These are phyloP conservation scores for Nomada goodeniana DNA, from an alignment of 2,888 invertebrate species.

Conservation along the genomic window DNA sequence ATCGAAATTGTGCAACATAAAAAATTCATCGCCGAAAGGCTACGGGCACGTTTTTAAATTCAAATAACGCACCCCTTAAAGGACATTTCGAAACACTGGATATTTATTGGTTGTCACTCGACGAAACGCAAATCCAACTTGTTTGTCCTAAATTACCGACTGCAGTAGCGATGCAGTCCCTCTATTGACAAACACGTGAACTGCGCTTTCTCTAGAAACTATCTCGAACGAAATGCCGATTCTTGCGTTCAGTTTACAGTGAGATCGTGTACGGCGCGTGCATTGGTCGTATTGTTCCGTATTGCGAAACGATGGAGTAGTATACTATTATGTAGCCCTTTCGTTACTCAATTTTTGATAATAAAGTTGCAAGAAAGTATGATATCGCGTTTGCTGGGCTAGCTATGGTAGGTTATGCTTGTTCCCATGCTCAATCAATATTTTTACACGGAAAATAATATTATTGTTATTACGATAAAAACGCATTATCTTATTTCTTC, in stretches of 20 bases:
- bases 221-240: slow-evolving; percentile 35
- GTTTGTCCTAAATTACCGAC: slow-evolving; percentile 46
- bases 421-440: slow-evolving; percentile 28
- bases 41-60: slow-evolving; percentile 6
- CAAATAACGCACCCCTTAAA: slow-evolving; percentile 35
- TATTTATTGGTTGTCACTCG: slow-evolving; percentile 40
- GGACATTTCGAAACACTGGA: slow-evolving; percentile 24
- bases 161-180: slow-evolving; percentile 42
- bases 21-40: not conserved
- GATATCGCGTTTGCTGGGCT: not conserved
- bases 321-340: not conserved
- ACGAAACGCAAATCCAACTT: slow-evolving; percentile 5
- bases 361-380: not conserved
- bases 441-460: slow-evolving; percentile 20
- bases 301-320: not conserved
- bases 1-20: not conserved
- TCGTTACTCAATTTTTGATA: not conserved
- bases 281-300: not conserved
- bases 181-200: slow-evolving; percentile 47
- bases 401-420: slow-evolving; percentile 27
- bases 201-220: slow-evolving; percentile 36
- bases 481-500: not conserved
- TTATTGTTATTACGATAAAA: slow-evolving; percentile 8
- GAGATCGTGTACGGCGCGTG: slow-evolving; percentile 41
- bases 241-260: slow-evolving; percentile 37